phyloP scores from a whole-genome alignment of 2,888 invertebrate genomes.

The Mayetiola destructor region DNA sequence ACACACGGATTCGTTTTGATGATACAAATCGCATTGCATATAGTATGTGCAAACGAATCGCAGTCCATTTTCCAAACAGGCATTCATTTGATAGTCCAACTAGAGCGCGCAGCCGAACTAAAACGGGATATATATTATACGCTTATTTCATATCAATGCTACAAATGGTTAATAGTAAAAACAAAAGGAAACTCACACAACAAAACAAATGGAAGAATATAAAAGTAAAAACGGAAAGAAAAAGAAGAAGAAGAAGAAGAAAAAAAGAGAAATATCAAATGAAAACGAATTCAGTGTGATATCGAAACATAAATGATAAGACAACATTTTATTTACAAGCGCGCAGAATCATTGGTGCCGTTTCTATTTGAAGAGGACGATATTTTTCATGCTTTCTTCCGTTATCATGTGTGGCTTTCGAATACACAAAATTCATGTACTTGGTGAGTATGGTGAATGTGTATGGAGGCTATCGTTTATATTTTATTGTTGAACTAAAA shows the following conservation, averaged over 20 bases:
- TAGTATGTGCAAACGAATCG: not conserved
- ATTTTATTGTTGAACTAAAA: too few relatives aligned
- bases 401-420: too few relatives aligned
- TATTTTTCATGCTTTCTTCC: conserved; percentile 1
- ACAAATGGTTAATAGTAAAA: not conserved
- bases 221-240: not conserved
- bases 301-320: conserved; percentile 10
- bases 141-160: not conserved
- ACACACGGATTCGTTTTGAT: too few relatives aligned
- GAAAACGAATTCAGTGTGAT: conserved; percentile 4
- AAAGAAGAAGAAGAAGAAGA: not conserved
- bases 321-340: not conserved
- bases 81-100: not conserved
- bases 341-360: conserved; percentile 8
- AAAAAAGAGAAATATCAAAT: not conserved
- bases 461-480: too few relatives aligned
- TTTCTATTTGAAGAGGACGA: conserved; percentile 1
- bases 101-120: conserved; percentile 1
- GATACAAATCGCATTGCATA: conserved; percentile 10
- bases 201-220: not conserved
- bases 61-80: not conserved
- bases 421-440: too few relatives aligned
- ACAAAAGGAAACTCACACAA: not conserved
- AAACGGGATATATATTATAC: conserved; percentile 5
- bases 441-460: too few relatives aligned